Evolutionary conservation across 2,113 vertebrate species (phyloP).

Genomic region (Lampris megalopsis): DNA sequence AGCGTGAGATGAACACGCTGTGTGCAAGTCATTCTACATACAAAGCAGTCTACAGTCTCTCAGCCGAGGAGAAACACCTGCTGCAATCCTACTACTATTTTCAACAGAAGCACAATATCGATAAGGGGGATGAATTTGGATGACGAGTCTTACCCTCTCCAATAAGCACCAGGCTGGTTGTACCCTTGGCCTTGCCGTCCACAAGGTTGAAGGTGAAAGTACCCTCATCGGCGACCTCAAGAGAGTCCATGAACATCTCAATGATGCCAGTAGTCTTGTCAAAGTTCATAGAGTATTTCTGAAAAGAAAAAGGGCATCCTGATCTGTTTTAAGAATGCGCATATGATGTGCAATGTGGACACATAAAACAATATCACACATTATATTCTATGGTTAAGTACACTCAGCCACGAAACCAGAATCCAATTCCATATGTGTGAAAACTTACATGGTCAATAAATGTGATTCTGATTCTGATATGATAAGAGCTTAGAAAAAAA

Average conservation of each 20-base stretch:
- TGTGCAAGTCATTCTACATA: no score
- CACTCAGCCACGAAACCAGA: no score
- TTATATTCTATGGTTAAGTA: no score
- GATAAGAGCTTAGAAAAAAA: no score
- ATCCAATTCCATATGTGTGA: no score
- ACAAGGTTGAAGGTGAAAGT: conserved; percentile 96
- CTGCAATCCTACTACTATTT: background rate
- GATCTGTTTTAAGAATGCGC: no score
- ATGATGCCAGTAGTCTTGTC: conserved; percentile 90
- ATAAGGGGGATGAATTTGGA: background rate
- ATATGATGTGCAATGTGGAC: no score
- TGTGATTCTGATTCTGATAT: no score
- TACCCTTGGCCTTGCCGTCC: conserved; percentile 94
- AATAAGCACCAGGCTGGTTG: conserved; percentile 95
- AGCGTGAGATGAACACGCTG: background rate
- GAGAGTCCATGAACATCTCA: conserved; percentile 96
- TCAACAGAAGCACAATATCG: background rate
- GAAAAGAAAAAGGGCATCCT: conserved; percentile 1
- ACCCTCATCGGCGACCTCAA: conserved; percentile 94
- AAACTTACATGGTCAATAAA: no score
- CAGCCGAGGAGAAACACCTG: no score
- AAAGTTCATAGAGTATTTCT: conserved; percentile 98
- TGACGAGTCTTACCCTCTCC: conserved; percentile 86
- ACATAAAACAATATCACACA: no score
- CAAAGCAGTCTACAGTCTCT: no score